A percentile compares a stretch with the other conserved stretches of the same genome.
phyloP scores from a whole-genome alignment of 2,888 invertebrate species.

The Mesochorus sp. region DNA sequence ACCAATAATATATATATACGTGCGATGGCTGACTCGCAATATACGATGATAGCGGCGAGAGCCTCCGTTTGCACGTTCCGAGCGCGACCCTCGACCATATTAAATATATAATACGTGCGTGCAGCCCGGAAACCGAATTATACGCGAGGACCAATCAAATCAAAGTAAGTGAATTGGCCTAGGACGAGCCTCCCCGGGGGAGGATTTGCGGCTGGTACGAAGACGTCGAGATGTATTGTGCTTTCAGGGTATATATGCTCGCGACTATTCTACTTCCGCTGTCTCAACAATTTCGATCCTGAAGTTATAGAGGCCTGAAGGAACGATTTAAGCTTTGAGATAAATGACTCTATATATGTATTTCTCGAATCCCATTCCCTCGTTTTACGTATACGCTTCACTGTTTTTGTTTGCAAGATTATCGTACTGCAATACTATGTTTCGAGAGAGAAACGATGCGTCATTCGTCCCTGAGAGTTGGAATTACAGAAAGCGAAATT shows the following conservation, averaged over 20 bases:
- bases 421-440: constrained; percentile 42
- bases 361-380: constrained; percentile 21
- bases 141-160: constrained; percentile 79
- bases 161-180: constrained; percentile 81
- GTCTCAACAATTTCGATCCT: constrained; percentile 55
- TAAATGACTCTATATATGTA: constrained; percentile 47
- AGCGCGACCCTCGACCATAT: constrained; percentile 48
- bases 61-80: constrained; percentile 57
- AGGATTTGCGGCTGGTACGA: constrained; percentile 56
- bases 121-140: constrained; percentile 68
- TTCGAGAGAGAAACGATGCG: constrained; percentile 50
- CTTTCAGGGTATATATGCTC: constrained; percentile 3
- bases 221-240: constrained; percentile 46
- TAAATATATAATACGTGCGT: constrained; percentile 32
- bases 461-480: constrained; percentile 59
- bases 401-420: constrained; percentile 65
- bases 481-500: background rate
- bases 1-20: constrained; percentile 78
- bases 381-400: constrained; percentile 35
- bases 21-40: constrained; percentile 73
- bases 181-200: constrained; percentile 58
- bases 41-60: constrained; percentile 74
- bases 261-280: background rate
- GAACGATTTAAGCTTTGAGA: constrained; percentile 29
- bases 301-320: constrained; percentile 34